phyloP scores from a whole-genome alignment of 2,113 vertebrate species.

The Ariopsis seemanni region DNA sequence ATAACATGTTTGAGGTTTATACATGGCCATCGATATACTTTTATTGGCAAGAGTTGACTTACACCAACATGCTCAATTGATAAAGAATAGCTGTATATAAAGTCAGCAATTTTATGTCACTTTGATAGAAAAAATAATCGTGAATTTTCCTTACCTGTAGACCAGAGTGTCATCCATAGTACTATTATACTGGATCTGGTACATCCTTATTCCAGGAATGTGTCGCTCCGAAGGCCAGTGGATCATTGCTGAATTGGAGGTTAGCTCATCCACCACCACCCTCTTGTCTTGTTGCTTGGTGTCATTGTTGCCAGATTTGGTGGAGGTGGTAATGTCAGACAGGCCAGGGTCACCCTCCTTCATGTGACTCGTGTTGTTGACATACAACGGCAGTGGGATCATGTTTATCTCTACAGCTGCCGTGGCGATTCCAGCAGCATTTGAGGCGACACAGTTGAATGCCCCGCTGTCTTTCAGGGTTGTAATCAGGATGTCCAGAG shows the following conservation, averaged over 20 bases:
- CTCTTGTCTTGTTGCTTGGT: conserved; percentile 77
- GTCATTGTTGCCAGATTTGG: conserved; percentile 84
- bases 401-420: conserved; percentile 84
- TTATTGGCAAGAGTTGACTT: background rate
- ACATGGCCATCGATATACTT: background rate
- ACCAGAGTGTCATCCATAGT: conserved; percentile 87
- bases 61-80: background rate
- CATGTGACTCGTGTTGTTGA: conserved; percentile 82
- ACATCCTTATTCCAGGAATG: conserved; percentile 89
- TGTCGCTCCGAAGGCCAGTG: conserved; percentile 87
- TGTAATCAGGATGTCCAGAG: conserved; percentile 88
- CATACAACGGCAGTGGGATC: conserved; percentile 83
- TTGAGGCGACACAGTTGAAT: conserved; percentile 92
- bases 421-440: conserved; percentile 85
- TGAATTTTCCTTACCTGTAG: conserved; percentile 79
- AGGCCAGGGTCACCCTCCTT: conserved; percentile 81
- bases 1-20: background rate
- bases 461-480: conserved; percentile 86
- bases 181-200: conserved; percentile 96
- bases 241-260: conserved; percentile 83
- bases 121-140: background rate
- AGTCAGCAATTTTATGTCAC: background rate
- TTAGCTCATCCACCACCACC: conserved; percentile 81
- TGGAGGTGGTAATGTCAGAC: conserved; percentile 88
- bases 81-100: background rate